Base-by-base conservation (phyloP, 2,888 invertebrate genomes). In the Mythimna vitellina region DNA sequence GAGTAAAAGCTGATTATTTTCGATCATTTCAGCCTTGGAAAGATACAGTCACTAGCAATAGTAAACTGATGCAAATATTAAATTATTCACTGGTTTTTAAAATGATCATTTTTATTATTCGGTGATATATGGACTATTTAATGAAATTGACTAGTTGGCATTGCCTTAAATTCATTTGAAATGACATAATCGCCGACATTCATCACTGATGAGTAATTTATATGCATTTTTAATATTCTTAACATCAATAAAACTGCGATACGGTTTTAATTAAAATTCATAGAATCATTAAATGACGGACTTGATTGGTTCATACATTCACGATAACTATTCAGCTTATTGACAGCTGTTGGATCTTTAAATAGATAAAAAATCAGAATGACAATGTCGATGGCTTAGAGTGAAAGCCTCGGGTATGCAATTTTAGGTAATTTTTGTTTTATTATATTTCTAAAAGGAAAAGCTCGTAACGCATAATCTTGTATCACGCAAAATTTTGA, bases 191-290 rank as follows among this genome's bases (percentile, higher is more conserved):
- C 22, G 12, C 10, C 35, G 74, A 7, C 66, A 67, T 82, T 49
- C 42, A 63, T 73, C 56, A 78, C 56, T 67, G 62, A 83, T 76
- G 35, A 70, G 73, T 79, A 61, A 70, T 70, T 66, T 64, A 75
- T 57, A 71, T 70, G 70, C 54, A 65, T 56, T 66, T 63, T 65
- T 57, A 58, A 53, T 56, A 62, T 73, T 54, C 53, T 67, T 10
- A 62, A 77, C 66, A 68, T 77, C 61, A 73, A 80, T 72, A 46
- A 69, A 76, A 20, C 57, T 38, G 58, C 7, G 65, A 75, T 46
- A 62, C 63, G 14, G 32, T 62, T 72, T 51, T 67, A 51, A 68
- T 77, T 71, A 57, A 74, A 65, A 10, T 67, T 62, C 32, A 70
- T 78, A 51, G 14, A 64, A 73, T 73, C 61, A 61, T 25, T 22